Conservation (phyloP, 2,797 vertebrate genomes). For the Mergus octosetaceus region DNA sequence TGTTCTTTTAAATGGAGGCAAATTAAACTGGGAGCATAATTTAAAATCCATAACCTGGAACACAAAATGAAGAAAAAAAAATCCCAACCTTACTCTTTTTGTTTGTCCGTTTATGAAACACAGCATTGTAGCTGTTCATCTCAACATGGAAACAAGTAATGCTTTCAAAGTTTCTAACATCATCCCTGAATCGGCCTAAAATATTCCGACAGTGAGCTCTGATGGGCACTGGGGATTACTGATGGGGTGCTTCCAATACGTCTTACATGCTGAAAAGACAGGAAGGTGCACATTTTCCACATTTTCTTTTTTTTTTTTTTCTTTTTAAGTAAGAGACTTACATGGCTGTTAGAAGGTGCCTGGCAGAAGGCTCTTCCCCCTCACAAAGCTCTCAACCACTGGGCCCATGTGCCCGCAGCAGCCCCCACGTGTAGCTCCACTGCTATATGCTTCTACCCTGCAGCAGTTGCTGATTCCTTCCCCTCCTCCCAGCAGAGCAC, state of each 20-base stretch:
- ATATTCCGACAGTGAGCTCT: not conserved
- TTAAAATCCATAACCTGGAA: not conserved
- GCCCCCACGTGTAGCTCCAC: not conserved
- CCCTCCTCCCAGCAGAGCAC: conserved; percentile 5
- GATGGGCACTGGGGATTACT: not conserved
- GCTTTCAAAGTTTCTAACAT: not conserved
- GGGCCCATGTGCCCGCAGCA: not conserved
- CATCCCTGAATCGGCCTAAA: not conserved
- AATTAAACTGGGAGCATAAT: not conserved
- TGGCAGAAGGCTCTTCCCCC: not conserved
- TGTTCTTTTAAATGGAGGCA: not conserved
- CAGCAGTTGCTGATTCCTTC: not conserved
- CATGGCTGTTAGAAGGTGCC: not conserved
- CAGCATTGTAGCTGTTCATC: not conserved
- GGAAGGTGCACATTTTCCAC: not conserved
- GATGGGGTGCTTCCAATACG: too few species aligned
- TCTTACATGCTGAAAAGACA: not conserved
- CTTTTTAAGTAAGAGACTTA: not conserved
- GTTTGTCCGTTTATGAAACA: not conserved
- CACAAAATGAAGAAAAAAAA: not conserved
- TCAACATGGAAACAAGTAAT: not conserved
- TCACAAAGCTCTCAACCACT: not conserved
- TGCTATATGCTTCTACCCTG: not conserved
- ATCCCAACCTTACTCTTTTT: not conserved
- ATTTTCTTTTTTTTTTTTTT: not conserved